Percentiles rank a stretch among this genome's conserved stretches.
These are phyloP conservation scores for Cheirogaleus medius DNA, from an alignment of 2,113 vertebrate species.

Conservation along the genomic window DNA sequence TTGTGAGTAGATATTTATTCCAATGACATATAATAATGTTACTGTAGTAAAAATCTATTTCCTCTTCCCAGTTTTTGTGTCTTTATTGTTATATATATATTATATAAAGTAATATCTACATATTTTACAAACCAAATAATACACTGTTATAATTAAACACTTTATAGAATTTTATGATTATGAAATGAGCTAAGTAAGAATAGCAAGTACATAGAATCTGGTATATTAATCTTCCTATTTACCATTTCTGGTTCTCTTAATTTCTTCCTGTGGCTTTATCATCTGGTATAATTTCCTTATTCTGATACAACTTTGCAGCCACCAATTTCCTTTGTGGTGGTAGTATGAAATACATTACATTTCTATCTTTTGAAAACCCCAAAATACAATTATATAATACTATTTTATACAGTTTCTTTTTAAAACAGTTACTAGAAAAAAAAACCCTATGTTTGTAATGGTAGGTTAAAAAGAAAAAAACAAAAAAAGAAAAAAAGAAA, in stretches of 20 bases:
- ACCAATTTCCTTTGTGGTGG: neutral
- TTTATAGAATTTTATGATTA: neutral
- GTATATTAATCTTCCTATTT: neutral
- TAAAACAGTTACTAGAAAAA: neutral
- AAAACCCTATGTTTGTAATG: too few relatives aligned
- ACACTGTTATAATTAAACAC: neutral
- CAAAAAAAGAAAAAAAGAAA: too few relatives aligned
- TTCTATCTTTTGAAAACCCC: neutral
- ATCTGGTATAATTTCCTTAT: neutral
- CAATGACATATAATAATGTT: neutral
- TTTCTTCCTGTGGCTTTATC: neutral
- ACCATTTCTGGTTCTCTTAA: neutral
- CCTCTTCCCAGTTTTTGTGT: neutral
- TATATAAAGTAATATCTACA: neutral
- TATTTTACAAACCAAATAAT: neutral
- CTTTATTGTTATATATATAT: neutral
- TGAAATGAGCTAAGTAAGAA: neutral
- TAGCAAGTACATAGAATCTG: neutral
- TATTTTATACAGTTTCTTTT: neutral
- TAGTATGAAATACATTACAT: neutral
- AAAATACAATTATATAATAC: neutral
- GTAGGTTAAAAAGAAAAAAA: too few relatives aligned
- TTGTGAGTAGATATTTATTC: neutral
- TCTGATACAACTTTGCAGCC: neutral
- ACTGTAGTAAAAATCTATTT: neutral